phyloP scores from a whole-genome alignment of 2,888 invertebrate species.

The Callinectes sapidus region DNA sequence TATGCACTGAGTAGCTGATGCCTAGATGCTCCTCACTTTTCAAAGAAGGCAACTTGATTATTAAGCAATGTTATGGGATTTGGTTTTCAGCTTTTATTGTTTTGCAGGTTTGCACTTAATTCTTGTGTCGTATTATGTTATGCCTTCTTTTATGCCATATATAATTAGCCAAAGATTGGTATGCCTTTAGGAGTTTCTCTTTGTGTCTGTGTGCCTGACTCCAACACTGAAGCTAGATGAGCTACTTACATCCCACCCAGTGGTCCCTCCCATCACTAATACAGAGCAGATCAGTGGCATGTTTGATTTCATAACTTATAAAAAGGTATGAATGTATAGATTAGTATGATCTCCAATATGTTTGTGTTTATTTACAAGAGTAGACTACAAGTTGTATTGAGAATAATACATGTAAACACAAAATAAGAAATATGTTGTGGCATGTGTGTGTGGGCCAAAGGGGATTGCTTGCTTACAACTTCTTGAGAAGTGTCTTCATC shows the following conservation, averaged over 20 bases:
- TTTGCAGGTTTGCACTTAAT: neutral
- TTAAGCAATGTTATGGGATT: neutral
- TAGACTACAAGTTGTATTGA: neutral
- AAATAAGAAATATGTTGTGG: neutral
- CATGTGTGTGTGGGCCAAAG: neutral
- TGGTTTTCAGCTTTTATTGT: neutral
- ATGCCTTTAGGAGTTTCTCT: conserved; percentile 49
- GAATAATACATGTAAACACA: neutral
- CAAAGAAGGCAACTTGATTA: neutral
- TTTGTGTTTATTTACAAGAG: neutral
- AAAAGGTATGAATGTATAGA: conserved; percentile 80
- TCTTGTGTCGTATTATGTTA: neutral
- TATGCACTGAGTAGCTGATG: neutral
- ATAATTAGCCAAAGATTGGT: neutral
- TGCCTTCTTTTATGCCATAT: neutral
- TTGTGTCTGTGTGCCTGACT: conserved; percentile 28
- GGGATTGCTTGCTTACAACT: neutral
- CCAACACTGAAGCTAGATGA: neutral
- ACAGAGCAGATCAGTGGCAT: conserved; percentile 93
- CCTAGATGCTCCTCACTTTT: neutral
- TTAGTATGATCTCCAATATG: neutral
- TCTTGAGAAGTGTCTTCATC: no score
- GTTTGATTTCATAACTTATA: conserved; percentile 93
- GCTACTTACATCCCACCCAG: conserved; percentile 90
- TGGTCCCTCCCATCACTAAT: conserved; percentile 88